Base-by-base conservation (phyloP, 2,113 vertebrate genomes). In the Oncorhynchus masou region DNA sequence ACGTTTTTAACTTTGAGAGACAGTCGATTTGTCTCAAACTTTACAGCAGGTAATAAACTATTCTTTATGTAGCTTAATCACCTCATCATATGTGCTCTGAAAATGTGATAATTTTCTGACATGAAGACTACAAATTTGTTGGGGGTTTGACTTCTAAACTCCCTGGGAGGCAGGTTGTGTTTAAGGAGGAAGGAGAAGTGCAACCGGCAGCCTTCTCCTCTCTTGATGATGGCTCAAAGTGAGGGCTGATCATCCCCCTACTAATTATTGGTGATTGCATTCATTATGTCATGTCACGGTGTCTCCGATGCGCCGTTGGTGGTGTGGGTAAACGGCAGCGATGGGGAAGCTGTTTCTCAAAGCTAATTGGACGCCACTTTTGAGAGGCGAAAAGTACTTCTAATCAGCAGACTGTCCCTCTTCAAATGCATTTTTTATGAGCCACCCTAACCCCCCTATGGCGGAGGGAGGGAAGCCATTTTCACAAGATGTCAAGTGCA, bases 261-360 rank as follows among this genome's bases (percentile, higher is more conserved):
- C 88, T 93, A 94, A 93, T 93, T 93, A 92, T 89, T 90, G 88
- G 88, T 92, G 92, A 93, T 93, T 93, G 88, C 88, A 71, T 90
- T 88, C 91, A 91, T 94, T 92, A 92, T 88, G 85, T 87, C 88
- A 82, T 77, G 84, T 90, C 86, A 85, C 72, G 74, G 84, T 80
- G 82, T 92, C 86, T 84, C 74, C 76, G 54, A 74, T 83, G 82
- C 86, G 65, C 90, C 34, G 87, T 60, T 83, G 88, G 91, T 84
- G 88, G 83, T 86, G 86, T 29, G 79, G 81, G 83, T 84, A 89
- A 92, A 90, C 86, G 85, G 84, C 86, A 88, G 81, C 71, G 57
- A 83, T 3, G 74, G 72, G 77, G 87, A 86, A 75, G 83, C 85
- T 80, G 87, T 88, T 90, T 85, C 88, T 90, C 88, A 79, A 79